A percentile compares a stretch with the other conserved stretches of the same genome.
Evolutionary conservation across 2,888 invertebrate species (phyloP).

Genomic region (Dryocosmus kuriphilus): DNA sequence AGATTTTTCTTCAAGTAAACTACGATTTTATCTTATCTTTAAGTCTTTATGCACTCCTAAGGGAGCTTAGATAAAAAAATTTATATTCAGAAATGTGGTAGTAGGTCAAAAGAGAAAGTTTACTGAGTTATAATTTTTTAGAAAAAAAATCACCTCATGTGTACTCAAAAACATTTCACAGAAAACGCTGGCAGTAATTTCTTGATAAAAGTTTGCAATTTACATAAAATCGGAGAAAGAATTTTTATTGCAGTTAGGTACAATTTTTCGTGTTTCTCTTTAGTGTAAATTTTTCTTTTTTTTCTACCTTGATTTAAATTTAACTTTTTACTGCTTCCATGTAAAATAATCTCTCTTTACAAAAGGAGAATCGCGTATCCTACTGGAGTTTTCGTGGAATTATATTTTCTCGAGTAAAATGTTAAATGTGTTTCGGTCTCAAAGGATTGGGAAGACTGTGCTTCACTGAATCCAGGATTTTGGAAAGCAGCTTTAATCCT

Average conservation of each 20-base stretch:
- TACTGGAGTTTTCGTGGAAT: neutral
- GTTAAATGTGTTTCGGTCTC: neutral
- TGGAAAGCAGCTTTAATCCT: neutral
- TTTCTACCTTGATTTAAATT: neutral
- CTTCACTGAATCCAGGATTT: neutral
- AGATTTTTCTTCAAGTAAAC: neutral
- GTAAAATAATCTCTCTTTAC: neutral
- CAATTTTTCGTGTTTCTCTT: too few relatives aligned
- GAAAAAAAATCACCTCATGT: too few relatives aligned
- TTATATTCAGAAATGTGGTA: too few relatives aligned
- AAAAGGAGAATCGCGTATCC: neutral
- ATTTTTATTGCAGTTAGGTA: too few relatives aligned
- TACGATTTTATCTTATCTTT: neutral
- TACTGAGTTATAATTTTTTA: too few relatives aligned
- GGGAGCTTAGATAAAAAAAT: neutral
- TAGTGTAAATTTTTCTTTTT: too few relatives aligned
- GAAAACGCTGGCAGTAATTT: too few relatives aligned
- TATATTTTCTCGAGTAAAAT: neutral
- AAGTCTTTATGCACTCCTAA: neutral
- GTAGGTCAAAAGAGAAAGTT: too few relatives aligned
- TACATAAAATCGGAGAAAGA: too few relatives aligned
- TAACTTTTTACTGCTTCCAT: neutral
- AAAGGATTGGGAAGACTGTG: neutral
- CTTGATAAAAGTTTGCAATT: too few relatives aligned
- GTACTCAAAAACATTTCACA: too few relatives aligned